Base-by-base conservation (phyloP, 2,888 invertebrate species). In the Cephus sareptanus region DNA sequence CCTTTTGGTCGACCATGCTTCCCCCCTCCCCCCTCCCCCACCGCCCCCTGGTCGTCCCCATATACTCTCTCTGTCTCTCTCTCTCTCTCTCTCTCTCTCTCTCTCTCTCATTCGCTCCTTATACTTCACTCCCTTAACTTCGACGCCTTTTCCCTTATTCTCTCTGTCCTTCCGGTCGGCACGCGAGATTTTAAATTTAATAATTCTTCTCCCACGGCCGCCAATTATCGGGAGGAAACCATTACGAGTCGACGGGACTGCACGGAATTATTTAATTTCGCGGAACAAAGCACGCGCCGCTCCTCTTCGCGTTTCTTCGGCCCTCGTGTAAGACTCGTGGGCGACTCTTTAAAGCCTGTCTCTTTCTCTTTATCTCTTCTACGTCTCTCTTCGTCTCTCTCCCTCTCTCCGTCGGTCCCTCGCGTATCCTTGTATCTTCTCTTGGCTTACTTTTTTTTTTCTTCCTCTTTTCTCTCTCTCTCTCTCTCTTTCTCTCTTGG, bases 111-210 rank as follows among this genome's bases (percentile, higher is more conserved):
- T 74, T 37, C 77, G 31, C 74, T 70, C 31, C 71, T 75, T 75
- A 56, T 56, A 56, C 56, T 56, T 56, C 56, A 56, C 56, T 56
- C 56, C 56, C 23, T 56, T 56, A 23, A 56, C 23, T 56, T 56
- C 56, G 56, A 23, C 56, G 56, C 56, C 76, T 74, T 40, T 76
- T 76, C 69, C 69, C 74, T 56, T 37, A 33, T 75, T 74, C 74
- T 75, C 80, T 80, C 76, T 40, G 75, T 82, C 79, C 80, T 80
- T 81, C 79, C 77, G 82, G 81, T 79, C 82, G 81, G 82, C 85
- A 83, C 85, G 84, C 86, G 77, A 85, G 83, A 86, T 85, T 85
- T 86, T 82, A 81, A 85, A 87, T 87, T 85, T 86, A 85, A 86
- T 86, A 86, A 87, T 84, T 86, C 34, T 73, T 75, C 77, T 34